Evolutionary conservation across 1,140 invertebrate species (phyloP).

Genomic region (Aradophagus sp.): DNA sequence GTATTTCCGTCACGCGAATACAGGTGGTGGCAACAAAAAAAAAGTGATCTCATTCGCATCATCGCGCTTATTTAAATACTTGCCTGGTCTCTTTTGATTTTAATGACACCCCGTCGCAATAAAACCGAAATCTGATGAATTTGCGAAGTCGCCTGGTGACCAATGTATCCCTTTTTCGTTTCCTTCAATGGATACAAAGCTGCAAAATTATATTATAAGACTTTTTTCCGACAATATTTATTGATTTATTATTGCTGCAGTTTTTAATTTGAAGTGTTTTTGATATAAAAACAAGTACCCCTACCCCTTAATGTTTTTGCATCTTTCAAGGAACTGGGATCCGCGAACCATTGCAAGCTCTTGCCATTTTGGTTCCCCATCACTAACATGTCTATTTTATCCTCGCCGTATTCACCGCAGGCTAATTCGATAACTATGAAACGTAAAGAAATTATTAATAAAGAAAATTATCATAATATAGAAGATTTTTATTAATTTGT

Average conservation of each 20-base stretch:
- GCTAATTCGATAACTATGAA: constrained; percentile 87
- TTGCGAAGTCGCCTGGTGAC: constrained; percentile 81
- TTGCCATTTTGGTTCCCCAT: constrained; percentile 83
- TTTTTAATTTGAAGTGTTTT: too few species aligned
- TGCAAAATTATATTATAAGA: constrained; percentile 36
- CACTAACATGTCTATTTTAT: constrained; percentile 83
- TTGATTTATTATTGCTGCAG: constrained; percentile 1
- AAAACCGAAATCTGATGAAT: constrained; percentile 83
- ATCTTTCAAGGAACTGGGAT: constrained; percentile 75
- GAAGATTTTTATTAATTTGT: too few species aligned
- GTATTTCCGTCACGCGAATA: too few species aligned
- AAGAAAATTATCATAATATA: too few species aligned
- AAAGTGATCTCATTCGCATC: too few species aligned
- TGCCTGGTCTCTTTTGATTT: constrained; percentile 83
- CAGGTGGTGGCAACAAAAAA: too few species aligned
- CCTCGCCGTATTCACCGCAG: constrained; percentile 90
- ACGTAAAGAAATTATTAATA: background rate
- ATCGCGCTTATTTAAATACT: constrained; percentile 62
- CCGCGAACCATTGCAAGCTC: constrained; percentile 80
- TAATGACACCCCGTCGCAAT: constrained; percentile 81
- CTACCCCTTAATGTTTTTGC: constrained; percentile 77
- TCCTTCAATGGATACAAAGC: constrained; percentile 45
- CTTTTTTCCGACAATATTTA: too few species aligned
- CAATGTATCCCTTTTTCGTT: constrained; percentile 27
- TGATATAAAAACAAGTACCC: background rate